These are phyloP conservation scores for Gnathonemus longibarbis DNA, from an alignment of 2,113 vertebrate genomes.

Conservation along the genomic window DNA sequence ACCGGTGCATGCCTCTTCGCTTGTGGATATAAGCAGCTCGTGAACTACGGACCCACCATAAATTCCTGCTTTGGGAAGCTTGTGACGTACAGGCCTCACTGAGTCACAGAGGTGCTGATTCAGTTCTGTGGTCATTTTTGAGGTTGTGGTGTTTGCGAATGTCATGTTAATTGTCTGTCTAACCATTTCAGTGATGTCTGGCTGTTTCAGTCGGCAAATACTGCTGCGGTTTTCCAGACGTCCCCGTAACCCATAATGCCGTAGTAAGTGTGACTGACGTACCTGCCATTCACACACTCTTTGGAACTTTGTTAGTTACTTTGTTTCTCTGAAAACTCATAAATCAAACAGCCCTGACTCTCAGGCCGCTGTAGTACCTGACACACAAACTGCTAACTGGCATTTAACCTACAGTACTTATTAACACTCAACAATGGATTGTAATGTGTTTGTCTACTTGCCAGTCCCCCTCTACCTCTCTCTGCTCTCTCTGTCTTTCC, in stretches of 20 bases:
- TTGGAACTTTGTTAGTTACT: neutral
- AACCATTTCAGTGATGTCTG: neutral
- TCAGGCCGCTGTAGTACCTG: neutral
- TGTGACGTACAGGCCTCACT: neutral
- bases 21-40: neutral
- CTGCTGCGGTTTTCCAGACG: neutral
- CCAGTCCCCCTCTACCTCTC: neutral
- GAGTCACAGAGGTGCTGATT: neutral
- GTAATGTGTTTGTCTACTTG: neutral
- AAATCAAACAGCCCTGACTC: neutral
- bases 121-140: neutral
- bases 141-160: neutral
- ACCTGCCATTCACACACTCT: neutral
- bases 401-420: neutral
- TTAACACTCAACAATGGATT: neutral
- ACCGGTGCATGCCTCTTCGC: neutral
- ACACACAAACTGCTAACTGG: neutral
- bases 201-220: neutral
- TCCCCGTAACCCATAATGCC: neutral
- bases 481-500: neutral
- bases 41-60: neutral
- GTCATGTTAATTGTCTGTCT: neutral
- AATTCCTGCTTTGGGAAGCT: neutral
- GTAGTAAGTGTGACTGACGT: neutral
- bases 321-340: neutral